Base-by-base conservation (phyloP, 2,888 invertebrate genomes). In the Catonia carolina region DNA sequence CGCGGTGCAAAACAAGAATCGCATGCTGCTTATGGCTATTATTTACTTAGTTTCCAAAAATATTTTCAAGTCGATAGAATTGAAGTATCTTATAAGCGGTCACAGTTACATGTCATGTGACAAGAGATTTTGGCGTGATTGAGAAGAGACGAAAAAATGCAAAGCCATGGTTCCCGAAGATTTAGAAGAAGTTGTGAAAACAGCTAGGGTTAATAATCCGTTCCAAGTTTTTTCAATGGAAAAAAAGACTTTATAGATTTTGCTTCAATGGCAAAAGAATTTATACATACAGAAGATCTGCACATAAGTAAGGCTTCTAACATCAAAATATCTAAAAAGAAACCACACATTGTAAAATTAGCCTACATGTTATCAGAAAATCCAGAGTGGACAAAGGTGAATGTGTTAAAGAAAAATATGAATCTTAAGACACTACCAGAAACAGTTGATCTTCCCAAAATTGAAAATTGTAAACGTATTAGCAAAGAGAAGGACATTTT, bases 11-110 rank as follows among this genome's bases (percentile, higher is more conserved):
- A 62, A 66, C 42, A 56, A 64, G 31, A 67, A n/a, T n/a, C 67
- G 68, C 58, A 62, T 66, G 68, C 61, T 70, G 2, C 18, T 69
- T n/a, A 61, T 70, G 22, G 67, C 69, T 1, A 67, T 70, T 56
- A 65, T 71, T 20, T 58, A 51, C 23, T 45, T 61, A 8, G 53
- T 57, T 17, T 23, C 14, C 18, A 42, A 54, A 39, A 47, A 58
- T 18, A 51, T 55, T 47, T 61, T 50, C 37, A 31, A 53, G 17
- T 47, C 31, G n/a, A 52, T 58, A 17, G 61, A 62, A 31, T 47
- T 58, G 27, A 56, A 59, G 50, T 60, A 61, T 45, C 51, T 62
- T 12, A 53, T 62, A 3, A 50, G 45, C 39, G 62, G 62, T 14
- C 60, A 62, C 48, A 60, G 62, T 45, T 60, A 57, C 37, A 53